Evolutionary conservation across 2,888 invertebrate species (phyloP).

Genomic region (Euphydryas editha): DNA sequence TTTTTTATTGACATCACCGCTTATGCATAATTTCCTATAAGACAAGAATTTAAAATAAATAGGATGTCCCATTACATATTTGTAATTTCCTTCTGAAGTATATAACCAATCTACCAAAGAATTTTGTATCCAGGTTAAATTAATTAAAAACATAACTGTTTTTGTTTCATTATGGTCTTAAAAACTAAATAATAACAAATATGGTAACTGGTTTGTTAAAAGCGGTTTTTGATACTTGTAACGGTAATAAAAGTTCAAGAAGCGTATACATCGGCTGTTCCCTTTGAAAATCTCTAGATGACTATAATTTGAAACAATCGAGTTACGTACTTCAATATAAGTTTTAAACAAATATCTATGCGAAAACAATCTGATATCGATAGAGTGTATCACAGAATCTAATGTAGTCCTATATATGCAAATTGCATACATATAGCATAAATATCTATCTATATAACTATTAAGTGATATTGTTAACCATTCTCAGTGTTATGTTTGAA

Average conservation of each 20-base stretch:
- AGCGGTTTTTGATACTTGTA: background rate
- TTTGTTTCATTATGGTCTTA: background rate
- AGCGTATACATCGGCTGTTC: background rate
- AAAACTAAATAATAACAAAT: constrained; percentile 1
- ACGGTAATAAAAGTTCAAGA: background rate
- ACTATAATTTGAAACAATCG: background rate
- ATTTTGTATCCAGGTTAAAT: background rate
- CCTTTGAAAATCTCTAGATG: background rate
- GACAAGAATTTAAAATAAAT: background rate
- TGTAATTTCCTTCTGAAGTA: background rate
- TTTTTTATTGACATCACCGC: constrained; percentile 19
- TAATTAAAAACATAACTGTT: background rate
- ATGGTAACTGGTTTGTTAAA: background rate
- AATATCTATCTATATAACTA: too few species aligned
- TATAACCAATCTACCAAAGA: background rate
- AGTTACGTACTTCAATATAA: background rate
- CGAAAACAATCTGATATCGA: too few species aligned
- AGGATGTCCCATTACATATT: background rate
- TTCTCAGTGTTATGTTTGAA: too few species aligned
- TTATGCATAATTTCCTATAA: constrained; percentile 20
- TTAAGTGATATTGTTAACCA: too few species aligned
- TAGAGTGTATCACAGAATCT: too few species aligned
- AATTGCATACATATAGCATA: too few species aligned
- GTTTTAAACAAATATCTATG: too few species aligned
- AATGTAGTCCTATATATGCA: too few species aligned